Evolutionary conservation across 2,888 invertebrate genomes (phyloP), one percentile per base, ranked within the genome.

Genomic region (Nomada fabriciana): DNA sequence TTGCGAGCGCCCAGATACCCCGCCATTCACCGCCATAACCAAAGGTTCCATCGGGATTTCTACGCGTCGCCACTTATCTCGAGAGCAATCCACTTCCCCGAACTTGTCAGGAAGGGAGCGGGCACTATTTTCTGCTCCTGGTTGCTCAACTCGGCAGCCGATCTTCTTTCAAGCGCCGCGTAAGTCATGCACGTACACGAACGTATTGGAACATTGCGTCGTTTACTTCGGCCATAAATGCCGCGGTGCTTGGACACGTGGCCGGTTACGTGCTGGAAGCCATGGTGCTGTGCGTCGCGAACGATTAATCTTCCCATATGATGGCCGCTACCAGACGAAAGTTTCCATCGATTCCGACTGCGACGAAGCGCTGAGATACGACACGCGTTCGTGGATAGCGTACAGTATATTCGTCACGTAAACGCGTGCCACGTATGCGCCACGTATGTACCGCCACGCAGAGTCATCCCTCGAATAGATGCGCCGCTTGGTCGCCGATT

Each of bases 261-360:
- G 61, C 64, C 42, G 80, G 59, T 65, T 70, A 57, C 67, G 72
- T 75, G 75, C 13, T 42, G 23, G 52, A 57, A 60, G 47, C 43
- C 42, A 36, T 29, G 61, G 15, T 3, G 18, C 68, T 59, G 60
- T 67, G 55, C 42, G 82, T 72, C 78, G 72, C 20, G 25, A 70
- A 64, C 85, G 76, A 85, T 82, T 85, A 84, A 84, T 84, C 82
- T 69, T 75, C 18, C 15, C 63, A 74, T 71, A 25, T 25, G 47
- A 9, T 18, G 53, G n/a, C 10, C 15, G 25, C 42, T 60, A 2
- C 1, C 15, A 13, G 69, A 25, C 42, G 67, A 57, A 71, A 57
- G 69, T 74, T 74, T 78, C 64, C 73, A 65, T 78, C 68, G 81
- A 69, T 81, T 55, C 69, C 55, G 25, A 53, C n/a, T 36, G 36